A percentile compares a stretch with the other conserved stretches of the same genome.
These are phyloP conservation scores for Diaphora mendica DNA, from an alignment of 2,888 invertebrate species.

Conservation along the genomic window DNA sequence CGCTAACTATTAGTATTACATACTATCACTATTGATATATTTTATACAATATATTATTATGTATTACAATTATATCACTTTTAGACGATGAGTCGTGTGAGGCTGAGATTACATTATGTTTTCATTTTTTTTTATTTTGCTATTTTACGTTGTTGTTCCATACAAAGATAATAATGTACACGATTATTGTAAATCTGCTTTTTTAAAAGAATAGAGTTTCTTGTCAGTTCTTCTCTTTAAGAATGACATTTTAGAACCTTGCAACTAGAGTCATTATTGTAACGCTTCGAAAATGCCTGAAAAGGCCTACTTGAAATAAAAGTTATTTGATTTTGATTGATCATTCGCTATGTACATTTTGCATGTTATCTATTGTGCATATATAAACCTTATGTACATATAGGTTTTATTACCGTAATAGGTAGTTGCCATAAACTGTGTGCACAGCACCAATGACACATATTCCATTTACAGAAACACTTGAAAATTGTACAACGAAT, in stretches of 20 bases:
- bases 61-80: conserved; percentile 48
- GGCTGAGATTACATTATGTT: conserved; percentile 40
- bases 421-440: conserved; percentile 10
- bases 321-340: neutral
- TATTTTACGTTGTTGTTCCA: no score
- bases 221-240: no score
- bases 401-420: neutral
- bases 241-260: no score
- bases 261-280: no score
- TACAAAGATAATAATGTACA: no score
- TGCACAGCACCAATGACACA: conserved; percentile 15
- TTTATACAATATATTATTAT: conserved; percentile 28
- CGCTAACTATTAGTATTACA: neutral
- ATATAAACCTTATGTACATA: conserved; percentile 13
- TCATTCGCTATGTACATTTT: neutral
- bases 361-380: neutral
- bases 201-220: no score
- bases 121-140: neutral
- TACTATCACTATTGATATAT: conserved; percentile 18
- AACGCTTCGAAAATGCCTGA: no score
- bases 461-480: conserved; percentile 4
- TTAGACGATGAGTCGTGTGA: conserved; percentile 51
- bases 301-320: no score
- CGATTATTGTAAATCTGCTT: no score
- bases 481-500: neutral